Percentiles rank a stretch among this genome's conserved stretches.
Evolutionary conservation across 1,140 invertebrate genomes (phyloP).

Genomic region (Armadillidium nasatum): DNA sequence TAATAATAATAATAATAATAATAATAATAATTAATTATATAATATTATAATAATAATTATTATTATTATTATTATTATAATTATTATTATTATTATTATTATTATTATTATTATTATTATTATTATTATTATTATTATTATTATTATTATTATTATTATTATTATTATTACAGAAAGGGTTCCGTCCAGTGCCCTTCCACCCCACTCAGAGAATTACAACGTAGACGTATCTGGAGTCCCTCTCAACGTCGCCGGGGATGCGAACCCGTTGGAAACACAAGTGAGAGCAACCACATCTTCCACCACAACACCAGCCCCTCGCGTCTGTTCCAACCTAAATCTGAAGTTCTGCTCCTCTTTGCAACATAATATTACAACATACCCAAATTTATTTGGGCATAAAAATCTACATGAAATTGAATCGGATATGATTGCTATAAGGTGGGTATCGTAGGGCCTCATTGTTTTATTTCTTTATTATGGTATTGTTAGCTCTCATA

Average conservation of each 20-base stretch:
- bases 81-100: too few species aligned
- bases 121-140: too few species aligned
- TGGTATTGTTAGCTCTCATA: background rate
- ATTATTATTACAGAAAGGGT: background rate
- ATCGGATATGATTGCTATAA: slow-evolving; percentile 71
- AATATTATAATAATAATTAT: too few species aligned
- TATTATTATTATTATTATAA: too few species aligned
- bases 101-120: too few species aligned
- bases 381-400: slow-evolving; percentile 71
- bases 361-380: slow-evolving; percentile 72
- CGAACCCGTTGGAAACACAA: background rate
- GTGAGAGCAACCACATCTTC: slow-evolving; percentile 9
- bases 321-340: slow-evolving; percentile 63
- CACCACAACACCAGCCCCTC: slow-evolving; percentile 34
- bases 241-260: background rate
- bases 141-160: too few species aligned
- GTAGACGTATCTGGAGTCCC: background rate
- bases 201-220: background rate
- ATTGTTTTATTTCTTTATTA: background rate
- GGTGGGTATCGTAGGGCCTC: slow-evolving; percentile 49
- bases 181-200: background rate
- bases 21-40: too few species aligned
- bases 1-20: too few species aligned
- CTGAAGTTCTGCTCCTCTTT: slow-evolving; percentile 65
- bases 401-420: slow-evolving; percentile 62